phyloP scores from a whole-genome alignment of 2,797 vertebrate genomes.

The Brotogeris chrysoptera region DNA sequence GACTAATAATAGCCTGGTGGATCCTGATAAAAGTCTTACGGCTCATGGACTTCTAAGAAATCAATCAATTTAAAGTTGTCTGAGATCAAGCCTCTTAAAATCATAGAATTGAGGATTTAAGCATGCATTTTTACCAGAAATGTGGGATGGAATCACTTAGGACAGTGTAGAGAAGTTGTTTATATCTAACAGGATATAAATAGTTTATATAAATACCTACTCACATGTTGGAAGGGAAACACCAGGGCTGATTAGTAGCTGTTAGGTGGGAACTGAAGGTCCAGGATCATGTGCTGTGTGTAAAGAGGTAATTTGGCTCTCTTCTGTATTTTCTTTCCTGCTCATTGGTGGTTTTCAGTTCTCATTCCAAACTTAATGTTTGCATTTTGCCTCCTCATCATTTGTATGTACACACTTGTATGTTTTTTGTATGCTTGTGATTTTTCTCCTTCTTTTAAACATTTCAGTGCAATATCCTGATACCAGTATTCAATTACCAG shows the following conservation, averaged over 20 bases:
- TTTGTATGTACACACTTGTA: not conserved
- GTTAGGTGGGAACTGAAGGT: not conserved
- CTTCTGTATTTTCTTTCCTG: not conserved
- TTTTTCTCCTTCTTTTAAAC: not conserved
- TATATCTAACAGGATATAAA: not conserved
- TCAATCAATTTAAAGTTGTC: not conserved
- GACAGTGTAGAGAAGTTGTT: not conserved
- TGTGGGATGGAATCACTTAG: not conserved
- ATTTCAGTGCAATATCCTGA: not conserved
- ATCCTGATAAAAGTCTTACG: not conserved
- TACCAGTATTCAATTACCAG: not conserved
- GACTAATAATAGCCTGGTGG: not conserved
- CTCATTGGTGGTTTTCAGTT: not conserved
- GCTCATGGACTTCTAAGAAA: not conserved
- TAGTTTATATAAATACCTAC: not conserved
- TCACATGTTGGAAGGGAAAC: not conserved
- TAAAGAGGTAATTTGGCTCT: not conserved
- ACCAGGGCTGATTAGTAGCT: not conserved
- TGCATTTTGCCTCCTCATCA: not conserved
- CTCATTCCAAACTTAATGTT: not conserved
- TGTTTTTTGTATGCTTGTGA: not conserved
- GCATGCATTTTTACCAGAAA: not conserved
- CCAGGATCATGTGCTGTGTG: not conserved
- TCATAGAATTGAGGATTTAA: not conserved
- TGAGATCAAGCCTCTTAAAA: not conserved